Percentiles rank a stretch among this genome's conserved stretches.
phyloP scores from a whole-genome alignment of 1,140 invertebrate genomes.

The Varroa destructor region DNA sequence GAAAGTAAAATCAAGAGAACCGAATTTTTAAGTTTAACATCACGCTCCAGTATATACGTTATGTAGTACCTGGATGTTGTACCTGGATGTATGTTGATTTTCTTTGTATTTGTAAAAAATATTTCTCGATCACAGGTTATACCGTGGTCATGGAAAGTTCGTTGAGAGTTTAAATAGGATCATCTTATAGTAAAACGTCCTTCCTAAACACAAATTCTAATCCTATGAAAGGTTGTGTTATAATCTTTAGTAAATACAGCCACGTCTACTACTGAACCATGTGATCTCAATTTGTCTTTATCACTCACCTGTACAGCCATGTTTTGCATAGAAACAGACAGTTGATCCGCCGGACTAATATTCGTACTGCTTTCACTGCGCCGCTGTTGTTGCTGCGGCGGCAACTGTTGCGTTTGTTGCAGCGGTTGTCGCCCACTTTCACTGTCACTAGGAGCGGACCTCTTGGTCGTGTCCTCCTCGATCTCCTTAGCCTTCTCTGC shows the following conservation, averaged over 20 bases:
- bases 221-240: no score
- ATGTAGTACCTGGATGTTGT: no score
- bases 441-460: neutral
- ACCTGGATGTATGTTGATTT: no score
- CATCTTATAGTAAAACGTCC: no score
- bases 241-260: no score
- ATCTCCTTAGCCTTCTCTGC: neutral
- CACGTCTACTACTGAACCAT: no score
- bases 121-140: no score
- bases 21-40: neutral
- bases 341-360: neutral
- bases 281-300: neutral
- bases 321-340: constrained; percentile 25
- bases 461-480: neutral
- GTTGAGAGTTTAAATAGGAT: no score
- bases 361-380: neutral
- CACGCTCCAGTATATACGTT: neutral
- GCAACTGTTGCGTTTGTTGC: neutral
- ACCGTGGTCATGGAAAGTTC: no score
- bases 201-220: no score
- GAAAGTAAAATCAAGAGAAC: neutral
- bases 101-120: no score
- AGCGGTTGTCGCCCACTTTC: neutral
- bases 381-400: neutral
- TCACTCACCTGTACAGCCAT: neutral